These are phyloP conservation scores for Vollenhovia emeryi DNA, from an alignment of 1,140 invertebrate species.

Conservation along the genomic window DNA sequence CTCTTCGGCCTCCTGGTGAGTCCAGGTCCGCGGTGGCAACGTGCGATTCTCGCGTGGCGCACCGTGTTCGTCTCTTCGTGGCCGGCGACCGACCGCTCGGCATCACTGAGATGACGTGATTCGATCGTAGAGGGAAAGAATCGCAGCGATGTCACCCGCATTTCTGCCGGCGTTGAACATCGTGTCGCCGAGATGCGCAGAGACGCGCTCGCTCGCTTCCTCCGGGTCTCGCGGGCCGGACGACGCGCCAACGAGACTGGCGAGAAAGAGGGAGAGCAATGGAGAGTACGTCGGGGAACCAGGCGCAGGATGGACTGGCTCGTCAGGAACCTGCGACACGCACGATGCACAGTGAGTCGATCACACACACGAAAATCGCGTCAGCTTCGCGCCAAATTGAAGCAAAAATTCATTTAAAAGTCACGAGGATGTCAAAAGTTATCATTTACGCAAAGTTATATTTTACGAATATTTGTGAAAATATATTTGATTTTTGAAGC, in stretches of 20 bases:
- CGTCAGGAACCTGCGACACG: neutral
- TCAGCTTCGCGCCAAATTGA: too few relatives aligned
- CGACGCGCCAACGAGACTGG: neutral
- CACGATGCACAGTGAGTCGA: neutral
- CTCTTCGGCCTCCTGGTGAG: neutral
- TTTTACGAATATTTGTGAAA: too few relatives aligned
- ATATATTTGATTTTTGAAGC: too few relatives aligned
- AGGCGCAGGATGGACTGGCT: neutral
- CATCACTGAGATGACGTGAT: neutral
- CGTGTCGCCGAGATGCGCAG: neutral
- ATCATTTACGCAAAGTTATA: too few relatives aligned
- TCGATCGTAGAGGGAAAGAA: neutral
- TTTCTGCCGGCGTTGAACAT: neutral
- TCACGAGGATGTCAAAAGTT: too few relatives aligned
- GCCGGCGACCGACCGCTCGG: too few relatives aligned
- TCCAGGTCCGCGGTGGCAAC: neutral
- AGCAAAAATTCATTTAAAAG: too few relatives aligned
- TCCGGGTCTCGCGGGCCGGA: neutral
- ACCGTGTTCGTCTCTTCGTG: too few relatives aligned
- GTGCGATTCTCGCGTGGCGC: neutral
- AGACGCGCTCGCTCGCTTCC: neutral
- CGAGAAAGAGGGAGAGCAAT: neutral
- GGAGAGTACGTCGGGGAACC: neutral
- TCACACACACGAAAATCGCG: neutral
- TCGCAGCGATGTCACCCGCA: neutral